Conservation (phyloP, 2,113 vertebrate species). For the Anguilla japonica region DNA sequence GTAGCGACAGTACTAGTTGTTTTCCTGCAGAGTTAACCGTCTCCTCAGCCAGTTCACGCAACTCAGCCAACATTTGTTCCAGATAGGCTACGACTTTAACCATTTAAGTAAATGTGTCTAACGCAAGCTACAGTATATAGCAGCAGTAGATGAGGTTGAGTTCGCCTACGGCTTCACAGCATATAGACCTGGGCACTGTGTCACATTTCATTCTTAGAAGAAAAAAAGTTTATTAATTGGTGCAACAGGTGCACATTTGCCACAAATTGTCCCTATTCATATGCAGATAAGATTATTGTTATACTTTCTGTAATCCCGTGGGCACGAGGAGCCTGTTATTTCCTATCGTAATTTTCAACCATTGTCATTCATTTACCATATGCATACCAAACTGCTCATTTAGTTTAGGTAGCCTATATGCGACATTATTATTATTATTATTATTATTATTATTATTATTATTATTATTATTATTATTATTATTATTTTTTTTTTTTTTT, state of each 20-base stretch:
- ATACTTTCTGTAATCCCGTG: background rate
- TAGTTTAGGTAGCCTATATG: no score
- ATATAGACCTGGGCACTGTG: background rate
- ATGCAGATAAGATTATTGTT: background rate
- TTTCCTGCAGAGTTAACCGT: background rate
- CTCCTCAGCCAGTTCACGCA: background rate
- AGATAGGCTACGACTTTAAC: background rate
- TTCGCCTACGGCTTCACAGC: background rate
- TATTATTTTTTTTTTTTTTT: no score
- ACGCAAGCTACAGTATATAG: background rate
- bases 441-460: no score
- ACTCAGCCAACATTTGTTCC: background rate
- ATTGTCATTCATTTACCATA: no score
- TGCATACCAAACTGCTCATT: no score
- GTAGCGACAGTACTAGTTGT: background rate
- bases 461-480: no score
- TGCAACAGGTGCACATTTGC: background rate
- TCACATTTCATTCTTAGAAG: background rate
- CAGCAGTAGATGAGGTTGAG: background rate
- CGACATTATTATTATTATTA: no score
- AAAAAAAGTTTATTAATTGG: background rate
- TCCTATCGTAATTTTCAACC: no score
- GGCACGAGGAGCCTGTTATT: background rate
- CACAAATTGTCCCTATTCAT: background rate
- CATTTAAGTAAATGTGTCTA: background rate